These are phyloP conservation scores for Palythoa grandiflora DNA, from an alignment of 92 coral and sea anemone species.

Conservation along the genomic window DNA sequence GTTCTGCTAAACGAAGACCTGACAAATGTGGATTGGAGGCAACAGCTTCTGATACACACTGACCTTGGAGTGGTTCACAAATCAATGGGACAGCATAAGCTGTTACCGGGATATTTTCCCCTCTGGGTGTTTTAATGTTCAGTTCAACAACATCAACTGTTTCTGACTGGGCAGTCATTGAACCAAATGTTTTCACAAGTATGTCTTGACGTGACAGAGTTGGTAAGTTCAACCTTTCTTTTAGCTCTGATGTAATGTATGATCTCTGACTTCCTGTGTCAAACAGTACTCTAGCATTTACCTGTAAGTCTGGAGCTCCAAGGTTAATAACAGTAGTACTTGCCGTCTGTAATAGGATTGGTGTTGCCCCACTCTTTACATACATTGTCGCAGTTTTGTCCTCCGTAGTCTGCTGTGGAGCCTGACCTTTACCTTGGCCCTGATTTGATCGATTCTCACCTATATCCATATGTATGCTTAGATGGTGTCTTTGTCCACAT, in stretches of 20 bases:
- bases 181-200: not conserved
- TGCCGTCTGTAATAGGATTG: not conserved
- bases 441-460: not conserved
- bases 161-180: not conserved
- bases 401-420: not conserved
- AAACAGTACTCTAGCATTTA: not conserved
- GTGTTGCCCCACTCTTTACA: not conserved
- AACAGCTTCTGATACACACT: not conserved
- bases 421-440: not conserved
- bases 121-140: not conserved
- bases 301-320: not conserved
- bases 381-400: not conserved
- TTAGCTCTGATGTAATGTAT: not conserved
- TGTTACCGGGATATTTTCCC: not conserved
- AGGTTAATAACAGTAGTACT: not conserved
- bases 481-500: slow-evolving; percentile 41
- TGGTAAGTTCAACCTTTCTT: not conserved
- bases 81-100: not conserved
- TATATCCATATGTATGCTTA: not conserved
- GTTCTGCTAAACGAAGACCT: not conserved
- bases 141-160: not conserved
- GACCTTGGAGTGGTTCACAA: not conserved
- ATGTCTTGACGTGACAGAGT: not conserved
- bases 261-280: not conserved
- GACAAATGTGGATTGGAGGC: not conserved